Evolutionary conservation across 2,888 invertebrate species (phyloP).

Genomic region (Heliconius aoede): DNA sequence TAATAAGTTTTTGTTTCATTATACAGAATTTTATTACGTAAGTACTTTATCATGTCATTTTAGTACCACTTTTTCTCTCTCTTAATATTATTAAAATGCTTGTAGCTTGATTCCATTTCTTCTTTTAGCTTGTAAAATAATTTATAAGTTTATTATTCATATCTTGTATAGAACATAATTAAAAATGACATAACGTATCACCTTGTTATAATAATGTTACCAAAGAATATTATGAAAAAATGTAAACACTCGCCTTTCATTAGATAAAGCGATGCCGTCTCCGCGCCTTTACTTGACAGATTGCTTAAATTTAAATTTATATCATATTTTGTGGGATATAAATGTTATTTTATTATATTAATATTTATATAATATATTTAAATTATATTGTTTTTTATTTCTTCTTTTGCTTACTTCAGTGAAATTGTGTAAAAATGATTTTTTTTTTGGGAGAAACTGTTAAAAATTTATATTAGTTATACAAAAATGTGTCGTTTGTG

Average conservation of each 20-base stretch:
- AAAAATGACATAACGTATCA: background rate
- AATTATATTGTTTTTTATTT: background rate
- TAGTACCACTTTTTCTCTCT: too few species aligned
- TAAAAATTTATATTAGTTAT: background rate
- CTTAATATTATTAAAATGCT: background rate
- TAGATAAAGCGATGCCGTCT: conserved; percentile 12
- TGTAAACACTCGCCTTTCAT: conserved; percentile 19
- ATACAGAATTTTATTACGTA: too few species aligned
- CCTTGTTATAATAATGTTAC: background rate
- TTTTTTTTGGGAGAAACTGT: background rate
- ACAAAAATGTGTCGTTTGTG: conserved; percentile 11
- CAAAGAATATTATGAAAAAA: conserved; percentile 19
- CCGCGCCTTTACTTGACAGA: conserved; percentile 22
- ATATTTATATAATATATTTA: background rate
- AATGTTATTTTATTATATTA: background rate
- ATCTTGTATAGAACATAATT: background rate
- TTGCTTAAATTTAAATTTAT: conserved; percentile 15
- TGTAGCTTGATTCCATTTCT: too few species aligned
- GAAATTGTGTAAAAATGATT: background rate
- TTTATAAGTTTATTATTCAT: too few species aligned
- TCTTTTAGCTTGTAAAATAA: too few species aligned
- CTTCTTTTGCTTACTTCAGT: too few species aligned
- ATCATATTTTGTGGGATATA: too few species aligned
- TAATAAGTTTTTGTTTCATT: too few species aligned
- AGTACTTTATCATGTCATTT: too few species aligned